A percentile compares a stretch with the other conserved stretches of the same genome.
phyloP scores from a whole-genome alignment of 2,888 invertebrate genomes.

The Phorcus lineatus region DNA sequence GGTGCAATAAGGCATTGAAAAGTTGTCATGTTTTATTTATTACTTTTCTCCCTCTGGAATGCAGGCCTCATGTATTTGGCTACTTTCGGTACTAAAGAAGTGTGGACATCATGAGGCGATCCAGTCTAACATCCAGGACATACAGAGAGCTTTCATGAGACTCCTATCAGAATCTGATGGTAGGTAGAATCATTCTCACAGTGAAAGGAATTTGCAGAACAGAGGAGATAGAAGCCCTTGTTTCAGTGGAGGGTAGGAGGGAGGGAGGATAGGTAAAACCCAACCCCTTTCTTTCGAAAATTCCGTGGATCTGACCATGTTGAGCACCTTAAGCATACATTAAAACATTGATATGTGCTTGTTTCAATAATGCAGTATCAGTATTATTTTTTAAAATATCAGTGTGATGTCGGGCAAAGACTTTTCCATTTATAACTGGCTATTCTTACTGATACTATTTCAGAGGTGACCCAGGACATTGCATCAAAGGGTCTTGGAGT shows the following conservation, averaged over 20 bases:
- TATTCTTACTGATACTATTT: conserved; percentile 33
- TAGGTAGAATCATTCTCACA: conserved; percentile 67
- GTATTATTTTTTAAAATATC: not conserved
- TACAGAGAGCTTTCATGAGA: conserved; percentile 91
- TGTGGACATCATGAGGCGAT: conserved; percentile 85
- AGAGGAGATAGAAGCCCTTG: too few species aligned
- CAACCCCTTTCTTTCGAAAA: too few species aligned
- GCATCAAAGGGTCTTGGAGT: conserved; percentile 93
- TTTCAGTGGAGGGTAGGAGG: too few species aligned
- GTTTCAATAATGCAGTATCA: too few species aligned
- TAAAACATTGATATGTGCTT: too few species aligned
- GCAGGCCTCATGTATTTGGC: conserved; percentile 91
- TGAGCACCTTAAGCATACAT: too few species aligned
- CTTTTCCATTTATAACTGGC: not conserved
- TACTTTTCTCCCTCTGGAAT: too few species aligned
- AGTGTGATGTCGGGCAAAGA: not conserved
- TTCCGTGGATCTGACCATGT: too few species aligned
- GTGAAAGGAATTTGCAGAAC: too few species aligned
- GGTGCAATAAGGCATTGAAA: too few species aligned
- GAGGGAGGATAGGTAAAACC: too few species aligned
- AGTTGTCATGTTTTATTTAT: too few species aligned
- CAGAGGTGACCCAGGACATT: conserved; percentile 94
- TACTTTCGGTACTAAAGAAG: conserved; percentile 88
- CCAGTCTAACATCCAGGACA: conserved; percentile 80
- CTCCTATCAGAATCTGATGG: conserved; percentile 92